Evolutionary conservation across 2,797 vertebrate genomes (phyloP).

Genomic region (Trematomus bernacchii): DNA sequence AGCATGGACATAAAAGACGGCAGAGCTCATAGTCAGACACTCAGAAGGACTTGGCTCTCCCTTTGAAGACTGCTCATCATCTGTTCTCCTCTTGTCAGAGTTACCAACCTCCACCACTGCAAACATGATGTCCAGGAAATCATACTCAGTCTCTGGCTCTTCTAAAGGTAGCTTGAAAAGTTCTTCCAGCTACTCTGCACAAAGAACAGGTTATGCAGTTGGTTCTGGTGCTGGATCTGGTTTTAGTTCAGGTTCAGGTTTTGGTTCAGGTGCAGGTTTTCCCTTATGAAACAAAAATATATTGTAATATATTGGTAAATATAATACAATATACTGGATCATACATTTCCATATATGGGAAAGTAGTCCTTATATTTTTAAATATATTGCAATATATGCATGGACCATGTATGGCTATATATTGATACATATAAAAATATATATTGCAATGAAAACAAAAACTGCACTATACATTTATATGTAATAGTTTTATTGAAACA

Average conservation of each 20-base stretch:
- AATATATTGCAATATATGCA: too few species aligned
- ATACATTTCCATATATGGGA: too few species aligned
- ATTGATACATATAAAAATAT: too few species aligned
- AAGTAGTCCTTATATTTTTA: too few species aligned
- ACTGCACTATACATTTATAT: too few species aligned
- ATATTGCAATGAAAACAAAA: too few species aligned
- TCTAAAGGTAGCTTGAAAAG: background rate
- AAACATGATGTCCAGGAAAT: conserved; percentile 32
- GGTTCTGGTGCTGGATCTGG: background rate
- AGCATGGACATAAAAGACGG: conserved; percentile 71
- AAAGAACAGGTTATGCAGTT: conserved; percentile 1
- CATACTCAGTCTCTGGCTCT: conserved; percentile 17
- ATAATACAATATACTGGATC: too few species aligned
- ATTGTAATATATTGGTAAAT: too few species aligned
- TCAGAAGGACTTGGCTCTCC: conserved; percentile 87
- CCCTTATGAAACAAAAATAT: too few species aligned
- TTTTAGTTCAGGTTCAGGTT: background rate
- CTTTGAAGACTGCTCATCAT: conserved; percentile 76
- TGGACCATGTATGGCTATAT: too few species aligned
- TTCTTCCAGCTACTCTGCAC: conserved; percentile 28
- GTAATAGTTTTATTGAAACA: too few species aligned
- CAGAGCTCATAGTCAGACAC: conserved; percentile 58
- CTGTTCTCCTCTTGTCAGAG: conserved; percentile 56
- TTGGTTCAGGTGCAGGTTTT: too few species aligned
- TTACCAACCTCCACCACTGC: conserved; percentile 15